Percentiles rank a stretch among this genome's conserved stretches.
These are phyloP conservation scores for Beris morrisii DNA, from an alignment of 2,888 invertebrate species.

Conservation along the genomic window DNA sequence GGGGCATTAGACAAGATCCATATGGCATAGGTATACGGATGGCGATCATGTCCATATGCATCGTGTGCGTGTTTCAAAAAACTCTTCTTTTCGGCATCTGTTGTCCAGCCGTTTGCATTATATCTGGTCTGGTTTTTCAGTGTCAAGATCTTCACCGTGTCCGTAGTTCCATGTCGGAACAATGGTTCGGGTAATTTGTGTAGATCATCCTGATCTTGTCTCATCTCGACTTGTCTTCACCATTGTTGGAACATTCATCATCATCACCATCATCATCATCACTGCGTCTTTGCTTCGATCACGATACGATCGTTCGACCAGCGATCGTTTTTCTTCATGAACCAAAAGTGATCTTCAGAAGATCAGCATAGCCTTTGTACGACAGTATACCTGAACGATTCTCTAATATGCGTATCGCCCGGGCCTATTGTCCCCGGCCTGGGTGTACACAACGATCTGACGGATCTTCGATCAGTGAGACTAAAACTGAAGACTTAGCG, in stretches of 20 bases:
- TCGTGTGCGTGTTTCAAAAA: slow-evolving; percentile 1
- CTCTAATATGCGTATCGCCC: slow-evolving; percentile 29
- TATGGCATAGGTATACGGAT: not conserved
- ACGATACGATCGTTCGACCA: slow-evolving; percentile 30
- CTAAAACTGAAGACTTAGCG: not conserved
- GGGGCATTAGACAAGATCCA: not conserved
- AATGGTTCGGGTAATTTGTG: slow-evolving; percentile 38
- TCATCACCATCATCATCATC: slow-evolving; percentile 23
- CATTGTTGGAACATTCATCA: slow-evolving; percentile 38
- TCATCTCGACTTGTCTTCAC: slow-evolving; percentile 34
- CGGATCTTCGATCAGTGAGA: slow-evolving; percentile 18
- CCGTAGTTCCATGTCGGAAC: slow-evolving; percentile 16
- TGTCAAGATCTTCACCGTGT: slow-evolving; percentile 18
- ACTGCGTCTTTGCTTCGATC: slow-evolving; percentile 24
- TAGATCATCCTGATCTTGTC: slow-evolving; percentile 37
- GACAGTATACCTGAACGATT: not conserved
- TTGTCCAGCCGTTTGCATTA: not conserved
- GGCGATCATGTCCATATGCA: not conserved
- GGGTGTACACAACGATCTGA: slow-evolving; percentile 29
- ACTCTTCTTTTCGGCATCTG: slow-evolving; percentile 15
- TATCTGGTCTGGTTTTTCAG: not conserved
- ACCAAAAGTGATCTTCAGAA: slow-evolving; percentile 27
- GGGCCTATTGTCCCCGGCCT: slow-evolving; percentile 31
- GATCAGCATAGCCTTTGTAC: slow-evolving; percentile 11
- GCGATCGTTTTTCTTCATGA: slow-evolving; percentile 28